Base-by-base conservation (phyloP, 2,113 vertebrate species). In the Platycercus adscitus region DNA sequence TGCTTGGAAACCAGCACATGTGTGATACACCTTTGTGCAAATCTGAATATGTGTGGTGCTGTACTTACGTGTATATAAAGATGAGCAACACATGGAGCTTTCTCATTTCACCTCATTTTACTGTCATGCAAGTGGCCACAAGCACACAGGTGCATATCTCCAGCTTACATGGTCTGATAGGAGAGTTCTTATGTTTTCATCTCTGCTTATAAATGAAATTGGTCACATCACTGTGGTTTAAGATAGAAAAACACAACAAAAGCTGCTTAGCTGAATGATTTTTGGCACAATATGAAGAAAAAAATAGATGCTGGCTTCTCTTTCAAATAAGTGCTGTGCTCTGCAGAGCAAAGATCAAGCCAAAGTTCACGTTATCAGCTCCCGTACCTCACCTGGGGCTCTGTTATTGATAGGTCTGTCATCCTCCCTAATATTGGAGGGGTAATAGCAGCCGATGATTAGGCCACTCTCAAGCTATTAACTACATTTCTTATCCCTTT, bases 391-490 rank as follows among this genome's bases (percentile, higher is more conserved):
- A 97, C 97, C 97, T 96, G 96, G 94, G 96, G 96, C 98, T 98
- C 98, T 98, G 98, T 99, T 99, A 99, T 98, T 99, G 98, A 99
- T 99, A 98, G 98, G 98, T 99, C 98, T 99, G 98, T 99, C 99
- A 99, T 99, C 98, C 98, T 98, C 72, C 96, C 97, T 98, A 98
- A 99, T 99, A 99, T 99, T 99, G 98, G 98, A 98, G 98, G 98
- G 97, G 98, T 99, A 99, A 99, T 98, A 98, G 98, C 98, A 98
- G 98, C 98, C 89, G 98, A 98, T 99, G 98, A 99, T 99, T 99
- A 99, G 98, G 97, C 98, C 98, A 98, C 98, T 99, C 98, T 98
- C 97, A 97, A 98, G 98, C 98, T 98, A 99, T 99, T 99, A 99
- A 98, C 98, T 98, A 98, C 98, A 98, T 99, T 98, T 99, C 98